Base-by-base conservation (phyloP, 2,113 vertebrate species). In the Tupaia tana region DNA sequence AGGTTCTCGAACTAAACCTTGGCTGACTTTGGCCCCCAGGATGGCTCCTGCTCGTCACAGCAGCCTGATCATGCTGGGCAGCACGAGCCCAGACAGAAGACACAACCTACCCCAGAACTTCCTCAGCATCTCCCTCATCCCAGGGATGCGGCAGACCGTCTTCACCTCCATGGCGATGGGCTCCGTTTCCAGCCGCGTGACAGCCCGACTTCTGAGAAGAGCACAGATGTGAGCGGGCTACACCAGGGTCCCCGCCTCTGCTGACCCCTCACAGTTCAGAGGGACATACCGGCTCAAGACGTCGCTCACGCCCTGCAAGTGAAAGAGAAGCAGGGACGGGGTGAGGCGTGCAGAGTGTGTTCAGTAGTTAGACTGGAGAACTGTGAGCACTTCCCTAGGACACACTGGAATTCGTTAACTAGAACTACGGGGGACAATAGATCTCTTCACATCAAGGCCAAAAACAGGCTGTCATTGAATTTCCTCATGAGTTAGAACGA, bases 51-150 rank as follows among this genome's bases (percentile, higher is more conserved):
- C 3, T 31, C 79, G 52, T 43, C 3, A 54, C 75, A 24, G 0
- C 9, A 29, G 25, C 43, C 20, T 29, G 52, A 80, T 8, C 3
- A 43, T 43, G 43, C 43, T 43, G 43, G 43, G 43, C 43, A 43
- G 43, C 43, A 43, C 43, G 43, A 43, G 43, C 29, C 2, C 18
- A 14, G 18, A 16, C 61, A 15, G 54, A 82, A 58, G 9, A 15
- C 13, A 10, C 63, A 67, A n/a, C 86, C n/a, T 86, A 98, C 97
- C 95, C 95, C 93, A 94, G 77, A 97, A 98, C 43, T 78, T 97
- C 15, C 80, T 95, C 80, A 98, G n/a, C 97, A 98, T 96, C 3
- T 97, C 91, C 29, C 91, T 91, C 96, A 97, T 94, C 8, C 97
- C 97, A 9, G 97, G 97, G 93, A 98, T 95, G 34, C 15, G 8